Base-by-base conservation (phyloP, 2,113 vertebrate genomes). In the Bos javanicus region DNA sequence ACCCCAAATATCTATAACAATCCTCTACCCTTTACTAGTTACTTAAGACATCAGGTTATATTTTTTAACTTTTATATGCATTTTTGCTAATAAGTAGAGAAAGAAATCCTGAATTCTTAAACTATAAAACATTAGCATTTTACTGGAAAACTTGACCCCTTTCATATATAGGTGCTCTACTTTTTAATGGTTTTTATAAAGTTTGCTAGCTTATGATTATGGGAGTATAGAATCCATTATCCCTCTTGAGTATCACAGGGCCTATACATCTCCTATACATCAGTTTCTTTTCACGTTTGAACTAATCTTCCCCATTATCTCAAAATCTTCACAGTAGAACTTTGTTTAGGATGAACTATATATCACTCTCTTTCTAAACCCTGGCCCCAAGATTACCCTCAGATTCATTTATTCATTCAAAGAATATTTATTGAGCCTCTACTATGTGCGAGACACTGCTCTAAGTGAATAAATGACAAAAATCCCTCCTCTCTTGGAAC, bases 331-430 rank as follows among this genome's bases (percentile, higher is more conserved):
- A 95, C 6, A 94, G 80, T 9, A 95, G 54, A 86, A 89, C 14
- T 56, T 83, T 62, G 9, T 93, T 94, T 95, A 82, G 14, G 33
- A 76, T 81, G 33, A 94, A 81, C 33, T 56, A 80, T 28, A 11
- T 39, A 57, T 95, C 43, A 80, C 78, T 74, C n/a, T 12, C 10
- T 80, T 62, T 85, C 64, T 86, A 96, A 93, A 97, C 19, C 14
- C 7, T 96, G 21, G 50, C 46, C 92, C 52, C 25, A 89, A 82
- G 57, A 82, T 62, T 89, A 48, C n/a, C 92, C 71, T 94, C 10
- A 89, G 78, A 62, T 96, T 86, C n/a, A 87, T 36, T 59, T 85
- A 90, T 90, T 92, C 48, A 83, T 74, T 96, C 17, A 81, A 87
- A 9, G 91, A 83, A 94, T 83, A 64, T 64, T 90, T 95, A 84